Base-by-base conservation (phyloP, 2,113 vertebrate species). In the Lepus americanus region DNA sequence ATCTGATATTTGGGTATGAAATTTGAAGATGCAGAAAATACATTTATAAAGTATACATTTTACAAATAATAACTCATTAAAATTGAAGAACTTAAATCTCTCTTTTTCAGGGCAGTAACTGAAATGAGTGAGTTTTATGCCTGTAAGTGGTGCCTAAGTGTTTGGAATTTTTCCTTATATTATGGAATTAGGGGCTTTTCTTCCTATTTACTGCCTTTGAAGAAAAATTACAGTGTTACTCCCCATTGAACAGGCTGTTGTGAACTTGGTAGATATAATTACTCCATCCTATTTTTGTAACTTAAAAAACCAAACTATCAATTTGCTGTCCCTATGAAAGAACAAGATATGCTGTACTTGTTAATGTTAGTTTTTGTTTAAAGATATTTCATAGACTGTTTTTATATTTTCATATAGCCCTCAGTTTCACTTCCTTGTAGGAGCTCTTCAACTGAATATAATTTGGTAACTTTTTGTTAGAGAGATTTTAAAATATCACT, bases 171-270 rank as follows among this genome's bases (percentile, higher is more conserved):
- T 96, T 94, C 63, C 66, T 94, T 84, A 14, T 23, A 49, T 87
- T 88, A 88, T 49, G 91, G 93, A 96, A 90, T 93, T 94, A 70
- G 87, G 95, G 90, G 61, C 84, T 92, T 96, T 96, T 73, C 89
- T 89, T 94, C 61, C 66, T 95, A 89, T 92, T 92, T 94, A 89
- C 95, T 78, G 79, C 80, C 88, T 97, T 95, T 96, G 92, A 91
- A 96, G 96, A 96, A 92, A 96, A 97, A 97, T 97, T 96, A 95
- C 95, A 97, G 83, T 92, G 94, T 89, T 95, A 39, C 86, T 96
- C 33, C 95, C 76, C 90, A 77, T 94, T 95, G 95, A 97, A 74
- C 90, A 92, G 95, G 76, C 96, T 84, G 0, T 96, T 94, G 96
- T 96, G 86, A 97, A 92, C 95, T 91, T 89, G 95, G 90, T 95